A percentile compares a stretch with the other conserved stretches of the same genome.
These are phyloP conservation scores for Aplysina aerophoba DNA, from an alignment of 37 sponge, comb jelly and placozoan genomes.

Conservation along the genomic window DNA sequence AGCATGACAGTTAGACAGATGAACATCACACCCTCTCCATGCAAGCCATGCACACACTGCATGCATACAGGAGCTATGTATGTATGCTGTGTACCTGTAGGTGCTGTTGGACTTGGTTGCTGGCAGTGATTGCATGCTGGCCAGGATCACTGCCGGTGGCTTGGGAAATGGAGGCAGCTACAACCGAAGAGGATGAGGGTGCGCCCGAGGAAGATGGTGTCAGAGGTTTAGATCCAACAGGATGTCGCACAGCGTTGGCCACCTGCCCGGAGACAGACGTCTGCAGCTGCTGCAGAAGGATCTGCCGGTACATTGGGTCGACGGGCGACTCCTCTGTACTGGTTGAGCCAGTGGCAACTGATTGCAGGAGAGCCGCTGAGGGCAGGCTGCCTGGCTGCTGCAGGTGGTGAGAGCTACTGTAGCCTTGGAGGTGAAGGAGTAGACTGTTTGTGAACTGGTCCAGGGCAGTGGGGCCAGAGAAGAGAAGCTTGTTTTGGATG, in stretches of 20 bases:
- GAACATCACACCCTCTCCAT: too few relatives aligned
- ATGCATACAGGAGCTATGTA: too few relatives aligned
- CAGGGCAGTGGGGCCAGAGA: conserved; percentile 45
- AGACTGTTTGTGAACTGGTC: conserved; percentile 76
- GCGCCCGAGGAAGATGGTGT: background rate
- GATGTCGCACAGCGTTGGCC: background rate
- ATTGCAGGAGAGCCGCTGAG: background rate
- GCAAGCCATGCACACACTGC: too few relatives aligned
- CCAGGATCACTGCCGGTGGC: too few relatives aligned
- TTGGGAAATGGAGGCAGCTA: too few relatives aligned
- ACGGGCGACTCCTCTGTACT: background rate
- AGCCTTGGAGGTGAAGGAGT: conserved; percentile 70
- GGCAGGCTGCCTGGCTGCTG: background rate
- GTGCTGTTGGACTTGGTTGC: conserved; percentile 23
- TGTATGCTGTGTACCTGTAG: too few relatives aligned
- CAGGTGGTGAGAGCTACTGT: background rate
- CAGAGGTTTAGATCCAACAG: background rate
- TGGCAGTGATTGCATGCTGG: background rate
- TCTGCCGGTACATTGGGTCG: conserved; percentile 26
- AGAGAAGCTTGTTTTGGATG: conserved; percentile 77
- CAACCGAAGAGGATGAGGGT: background rate
- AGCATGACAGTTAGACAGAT: too few relatives aligned
- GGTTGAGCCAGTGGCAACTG: background rate
- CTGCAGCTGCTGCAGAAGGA: conserved; percentile 18
- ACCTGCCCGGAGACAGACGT: conserved; percentile 17